Evolutionary conservation across 2,888 invertebrate genomes (phyloP).

Genomic region (Cartodere bifasciata): DNA sequence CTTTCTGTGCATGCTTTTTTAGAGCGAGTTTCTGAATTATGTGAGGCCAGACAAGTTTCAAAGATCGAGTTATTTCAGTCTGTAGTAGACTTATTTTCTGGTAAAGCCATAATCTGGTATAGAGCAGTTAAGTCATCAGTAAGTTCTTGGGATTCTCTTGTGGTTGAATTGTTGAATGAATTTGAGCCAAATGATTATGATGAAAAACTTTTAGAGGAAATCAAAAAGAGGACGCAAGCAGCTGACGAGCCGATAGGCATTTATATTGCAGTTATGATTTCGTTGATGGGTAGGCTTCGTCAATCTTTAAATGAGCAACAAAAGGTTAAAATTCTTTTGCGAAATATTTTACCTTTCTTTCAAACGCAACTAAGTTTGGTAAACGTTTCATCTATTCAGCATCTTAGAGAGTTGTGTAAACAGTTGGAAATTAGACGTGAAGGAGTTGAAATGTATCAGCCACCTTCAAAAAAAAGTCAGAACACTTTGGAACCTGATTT

Average conservation of each 20-base stretch:
- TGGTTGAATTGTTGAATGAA: constrained; percentile 1
- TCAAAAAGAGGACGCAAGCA: constrained; percentile 19
- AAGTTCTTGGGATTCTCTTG: constrained; percentile 4
- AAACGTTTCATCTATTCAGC: constrained; percentile 6
- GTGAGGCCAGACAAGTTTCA: constrained; percentile 7
- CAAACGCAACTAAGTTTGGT: constrained; percentile 10
- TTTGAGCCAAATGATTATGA: constrained; percentile 6
- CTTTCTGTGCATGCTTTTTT: constrained; percentile 10
- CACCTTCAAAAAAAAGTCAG: not conserved
- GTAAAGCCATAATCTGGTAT: constrained; percentile 11
- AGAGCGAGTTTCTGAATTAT: constrained; percentile 8
- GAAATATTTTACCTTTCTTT: constrained; percentile 12
- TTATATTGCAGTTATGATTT: constrained; percentile 10
- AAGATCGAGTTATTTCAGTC: constrained; percentile 4
- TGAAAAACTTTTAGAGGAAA: constrained; percentile 15
- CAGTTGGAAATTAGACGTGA: constrained; percentile 8
- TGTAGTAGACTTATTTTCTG: constrained; percentile 8
- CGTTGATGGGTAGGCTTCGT: constrained; percentile 6
- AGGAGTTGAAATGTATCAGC: constrained; percentile 9
- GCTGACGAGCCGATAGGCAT: constrained; percentile 16
- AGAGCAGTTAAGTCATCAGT: constrained; percentile 1
- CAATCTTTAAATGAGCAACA: constrained; percentile 5
- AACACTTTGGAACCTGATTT: constrained; percentile 9
- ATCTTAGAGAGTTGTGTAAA: constrained; percentile 11
- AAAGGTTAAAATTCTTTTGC: constrained; percentile 10